Evolutionary conservation across 2,113 vertebrate species (phyloP).

Genomic region (Pimephales promelas): DNA sequence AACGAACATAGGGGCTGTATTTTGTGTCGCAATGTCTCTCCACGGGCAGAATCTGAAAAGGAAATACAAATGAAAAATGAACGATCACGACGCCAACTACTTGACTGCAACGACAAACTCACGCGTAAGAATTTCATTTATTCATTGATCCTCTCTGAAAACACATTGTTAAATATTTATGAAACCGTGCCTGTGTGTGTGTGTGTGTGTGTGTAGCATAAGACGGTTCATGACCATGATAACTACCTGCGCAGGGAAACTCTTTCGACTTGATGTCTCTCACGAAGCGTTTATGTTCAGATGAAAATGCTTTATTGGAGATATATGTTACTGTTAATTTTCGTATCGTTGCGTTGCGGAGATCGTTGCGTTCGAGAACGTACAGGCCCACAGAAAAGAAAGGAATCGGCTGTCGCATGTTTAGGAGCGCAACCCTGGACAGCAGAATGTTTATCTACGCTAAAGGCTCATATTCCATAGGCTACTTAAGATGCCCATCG

Average conservation of each 20-base stretch:
- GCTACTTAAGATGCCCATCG: not conserved
- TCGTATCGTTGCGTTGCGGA: not conserved
- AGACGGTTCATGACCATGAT: not conserved
- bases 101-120: not conserved
- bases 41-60: not conserved
- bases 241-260: conserved; percentile 7
- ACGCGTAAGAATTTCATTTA: not conserved
- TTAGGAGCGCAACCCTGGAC: not conserved
- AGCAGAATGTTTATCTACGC: not conserved
- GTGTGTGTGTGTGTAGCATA: not conserved
- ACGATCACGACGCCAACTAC: not conserved
- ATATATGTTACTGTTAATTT: not conserved
- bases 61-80: not conserved
- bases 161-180: not conserved
- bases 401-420: not conserved
- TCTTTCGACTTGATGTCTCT: not conserved
- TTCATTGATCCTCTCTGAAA: not conserved
- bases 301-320: not conserved
- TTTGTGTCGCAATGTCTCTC: conserved; percentile 18
- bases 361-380: not conserved
- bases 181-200: not conserved
- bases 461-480: not conserved
- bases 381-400: not conserved
- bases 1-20: not conserved
- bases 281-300: not conserved